These are phyloP conservation scores for Erythrolamprus reginae DNA, from an alignment of 2,113 vertebrate genomes.

Conservation along the genomic window DNA sequence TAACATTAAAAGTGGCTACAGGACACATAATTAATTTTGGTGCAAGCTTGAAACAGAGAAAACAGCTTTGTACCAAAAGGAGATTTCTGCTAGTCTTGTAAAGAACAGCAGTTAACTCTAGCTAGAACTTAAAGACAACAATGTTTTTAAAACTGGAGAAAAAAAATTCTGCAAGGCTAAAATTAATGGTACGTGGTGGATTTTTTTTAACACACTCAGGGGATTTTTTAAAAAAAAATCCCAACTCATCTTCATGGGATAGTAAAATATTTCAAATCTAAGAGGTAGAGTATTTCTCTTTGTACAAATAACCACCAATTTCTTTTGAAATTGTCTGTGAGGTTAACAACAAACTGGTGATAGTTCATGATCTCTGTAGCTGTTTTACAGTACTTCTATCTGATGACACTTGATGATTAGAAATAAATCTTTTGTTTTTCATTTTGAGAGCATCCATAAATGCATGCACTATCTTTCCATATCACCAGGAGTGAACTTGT, in stretches of 20 bases:
- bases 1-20: background rate
- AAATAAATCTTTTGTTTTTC: background rate
- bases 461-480: background rate
- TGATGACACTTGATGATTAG: background rate
- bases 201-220: background rate
- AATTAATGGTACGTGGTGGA: background rate
- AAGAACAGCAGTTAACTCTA: background rate
- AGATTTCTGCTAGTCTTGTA: background rate
- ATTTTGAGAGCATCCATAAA: background rate
- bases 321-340: background rate
- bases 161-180: background rate
- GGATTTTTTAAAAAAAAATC: no score
- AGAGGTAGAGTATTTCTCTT: background rate
- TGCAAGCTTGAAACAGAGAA: background rate
- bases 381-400: background rate
- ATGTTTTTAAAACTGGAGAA: background rate
- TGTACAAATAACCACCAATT: background rate
- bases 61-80: background rate
- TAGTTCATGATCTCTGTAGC: background rate
- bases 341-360: background rate
- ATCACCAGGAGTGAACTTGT: background rate
- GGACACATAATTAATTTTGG: background rate
- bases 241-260: background rate
- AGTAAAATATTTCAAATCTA: background rate
- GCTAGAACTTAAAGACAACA: background rate